These are phyloP conservation scores for Cryptomyrus ogoouensis DNA, from an alignment of 2,113 vertebrate genomes.

Conservation along the genomic window DNA sequence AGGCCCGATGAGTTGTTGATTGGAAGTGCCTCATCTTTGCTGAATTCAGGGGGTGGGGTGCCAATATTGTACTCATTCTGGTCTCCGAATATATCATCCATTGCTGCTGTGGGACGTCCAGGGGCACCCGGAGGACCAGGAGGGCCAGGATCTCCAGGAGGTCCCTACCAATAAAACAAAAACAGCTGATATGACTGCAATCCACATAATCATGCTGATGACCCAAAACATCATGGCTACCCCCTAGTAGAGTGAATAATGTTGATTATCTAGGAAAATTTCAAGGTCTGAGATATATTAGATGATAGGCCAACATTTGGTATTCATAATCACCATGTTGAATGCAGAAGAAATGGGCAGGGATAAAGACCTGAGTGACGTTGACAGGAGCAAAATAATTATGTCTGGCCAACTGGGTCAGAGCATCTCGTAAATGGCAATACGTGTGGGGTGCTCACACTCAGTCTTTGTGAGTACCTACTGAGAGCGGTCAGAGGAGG, in stretches of 20 bases:
- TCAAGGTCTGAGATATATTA: neutral
- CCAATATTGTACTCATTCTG: constrained; percentile 74
- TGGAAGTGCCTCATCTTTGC: constrained; percentile 82
- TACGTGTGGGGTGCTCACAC: too few relatives aligned
- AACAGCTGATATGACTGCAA: neutral
- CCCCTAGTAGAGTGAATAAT: neutral
- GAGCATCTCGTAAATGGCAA: neutral
- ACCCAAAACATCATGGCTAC: neutral
- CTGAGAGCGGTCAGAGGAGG: too few relatives aligned
- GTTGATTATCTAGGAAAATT: neutral
- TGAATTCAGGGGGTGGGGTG: constrained; percentile 84
- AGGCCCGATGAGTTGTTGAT: constrained; percentile 56
- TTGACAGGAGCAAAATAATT: neutral
- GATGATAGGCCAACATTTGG: neutral
- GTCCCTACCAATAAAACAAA: constrained; percentile 59
- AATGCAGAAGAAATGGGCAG: neutral
- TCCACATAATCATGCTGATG: neutral
- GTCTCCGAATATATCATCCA: constrained; percentile 80
- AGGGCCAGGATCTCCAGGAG: constrained; percentile 82
- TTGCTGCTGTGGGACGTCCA: constrained; percentile 80
- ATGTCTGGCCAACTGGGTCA: neutral
- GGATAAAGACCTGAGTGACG: neutral
- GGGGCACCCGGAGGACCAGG: constrained; percentile 81
- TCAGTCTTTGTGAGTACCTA: too few relatives aligned
- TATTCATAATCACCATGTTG: neutral